A percentile compares a stretch with the other conserved stretches of the same genome.
These are phyloP conservation scores for Cacatua alba DNA, from an alignment of 2,113 vertebrate genomes.

Conservation along the genomic window DNA sequence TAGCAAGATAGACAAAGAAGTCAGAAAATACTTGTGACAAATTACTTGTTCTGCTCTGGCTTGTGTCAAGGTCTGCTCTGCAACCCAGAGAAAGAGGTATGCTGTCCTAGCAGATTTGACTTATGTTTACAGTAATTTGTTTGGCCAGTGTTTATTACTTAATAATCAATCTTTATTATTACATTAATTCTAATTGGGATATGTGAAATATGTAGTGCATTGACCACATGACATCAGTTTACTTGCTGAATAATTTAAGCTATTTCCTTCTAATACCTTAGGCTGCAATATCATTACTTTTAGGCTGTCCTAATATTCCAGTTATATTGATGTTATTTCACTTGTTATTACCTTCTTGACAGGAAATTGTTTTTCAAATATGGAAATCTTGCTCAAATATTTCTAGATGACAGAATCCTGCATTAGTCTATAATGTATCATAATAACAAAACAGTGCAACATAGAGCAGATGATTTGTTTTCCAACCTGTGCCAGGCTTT, in stretches of 20 bases:
- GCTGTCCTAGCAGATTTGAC: not conserved
- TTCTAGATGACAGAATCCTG: slow-evolving; percentile 43
- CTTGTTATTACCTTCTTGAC: slow-evolving; percentile 62
- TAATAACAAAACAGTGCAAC: slow-evolving; percentile 19
- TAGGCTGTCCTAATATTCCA: slow-evolving; percentile 32
- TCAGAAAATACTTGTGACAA: not conserved
- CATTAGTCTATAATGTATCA: slow-evolving; percentile 19
- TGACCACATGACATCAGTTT: slow-evolving; percentile 43
- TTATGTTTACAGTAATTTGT: not conserved
- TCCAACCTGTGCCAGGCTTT: slow-evolving; percentile 16
- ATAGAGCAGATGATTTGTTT: slow-evolving; percentile 47
- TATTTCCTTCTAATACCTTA: slow-evolving; percentile 44
- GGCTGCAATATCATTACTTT: slow-evolving; percentile 42
- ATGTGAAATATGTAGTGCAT: not conserved
- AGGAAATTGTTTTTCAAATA: slow-evolving; percentile 65
- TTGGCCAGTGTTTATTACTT: slow-evolving; percentile 41
- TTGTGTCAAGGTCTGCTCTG: not conserved
- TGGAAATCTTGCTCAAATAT: slow-evolving; percentile 55
- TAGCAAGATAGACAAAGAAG: not conserved
- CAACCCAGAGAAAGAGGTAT: not conserved
- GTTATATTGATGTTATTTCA: slow-evolving; percentile 62
- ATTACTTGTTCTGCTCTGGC: not conserved
- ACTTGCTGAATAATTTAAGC: slow-evolving; percentile 57
- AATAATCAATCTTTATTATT: slow-evolving; percentile 44
- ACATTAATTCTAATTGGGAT: slow-evolving; percentile 34